Evolutionary conservation across 2,888 invertebrate species (phyloP), one percentile per base, ranked within the genome.

Genomic region (Heterodera filipjevi): DNA sequence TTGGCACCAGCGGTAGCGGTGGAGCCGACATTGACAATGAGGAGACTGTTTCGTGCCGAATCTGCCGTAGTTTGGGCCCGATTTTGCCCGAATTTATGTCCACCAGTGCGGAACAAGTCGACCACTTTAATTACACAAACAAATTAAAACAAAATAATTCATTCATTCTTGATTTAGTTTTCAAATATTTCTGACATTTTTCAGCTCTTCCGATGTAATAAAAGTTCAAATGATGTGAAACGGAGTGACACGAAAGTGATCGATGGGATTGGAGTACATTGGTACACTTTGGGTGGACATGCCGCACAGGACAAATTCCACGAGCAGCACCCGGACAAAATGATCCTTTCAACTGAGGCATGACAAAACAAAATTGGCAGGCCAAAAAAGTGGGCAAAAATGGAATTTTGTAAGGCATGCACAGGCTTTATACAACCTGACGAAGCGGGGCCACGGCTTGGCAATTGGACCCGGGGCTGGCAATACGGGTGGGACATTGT

Each of bases 221-320:
- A 72, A 72, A 22, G 32, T 72, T 44, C 32, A 10, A 39, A 32
- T 35, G 33, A 3, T 32, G 16, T 8, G 39, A 32, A 72, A n/a
- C n/a, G n/a, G n/a, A n/a, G n/a, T 32, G 32, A 35, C 32, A 16
- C 10, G 22, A 32, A 39, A 49, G 90, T 89, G 82, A 89, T 94
- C 0, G 92, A 93, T 85, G 95, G 95, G 0, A 91, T 94, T 70
- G 94, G 93, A 0, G 90, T 94, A 5, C 95, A 96, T 90, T 95
- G 94, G 93, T 95, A 95, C 89, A 76, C 76, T 27, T 33, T 78
- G 33, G 79, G 46, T 3, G 59, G 59, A 35, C 39, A 68, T 44
- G 46, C 76, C 8, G 90, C 93, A 46, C 90, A 95, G 22, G 91
- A 92, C 27, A 82, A 87, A 53, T 92, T 93, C 0, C 93, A 93